Percentiles rank a stretch among this genome's conserved stretches.
Conservation (phyloP, 2,888 invertebrate genomes). For the Conchocele bisecta region DNA sequence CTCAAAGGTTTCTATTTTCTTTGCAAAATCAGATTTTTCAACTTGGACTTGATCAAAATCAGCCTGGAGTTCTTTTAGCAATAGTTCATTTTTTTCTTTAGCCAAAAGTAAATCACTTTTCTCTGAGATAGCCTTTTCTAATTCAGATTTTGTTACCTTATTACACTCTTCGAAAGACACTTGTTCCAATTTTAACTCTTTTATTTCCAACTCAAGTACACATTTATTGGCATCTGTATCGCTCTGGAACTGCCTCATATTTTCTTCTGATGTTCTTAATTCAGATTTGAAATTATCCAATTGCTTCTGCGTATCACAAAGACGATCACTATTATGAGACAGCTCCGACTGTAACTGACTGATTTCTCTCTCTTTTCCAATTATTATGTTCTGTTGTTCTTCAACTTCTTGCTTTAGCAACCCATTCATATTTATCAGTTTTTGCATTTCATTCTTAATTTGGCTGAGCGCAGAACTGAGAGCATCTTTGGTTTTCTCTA, state of each 20-base stretch:
- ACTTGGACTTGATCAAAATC: slow-evolving; percentile 7
- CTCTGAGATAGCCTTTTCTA: too few relatives aligned
- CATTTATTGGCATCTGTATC: slow-evolving; percentile 26
- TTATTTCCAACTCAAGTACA: slow-evolving; percentile 24
- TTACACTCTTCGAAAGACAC: too few relatives aligned
- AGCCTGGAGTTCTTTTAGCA: slow-evolving; percentile 1
- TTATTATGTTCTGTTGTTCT: slow-evolving; percentile 36
- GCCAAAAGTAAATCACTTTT: too few relatives aligned
- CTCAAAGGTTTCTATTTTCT: too few relatives aligned
- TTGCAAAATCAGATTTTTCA: slow-evolving; percentile 13
- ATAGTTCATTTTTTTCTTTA: too few relatives aligned
- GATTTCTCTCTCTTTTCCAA: slow-evolving; percentile 44
- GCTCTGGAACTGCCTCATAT: slow-evolving; percentile 19
- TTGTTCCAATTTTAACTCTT: too few relatives aligned
- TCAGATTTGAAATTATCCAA: slow-evolving; percentile 20
- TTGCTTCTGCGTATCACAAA: slow-evolving; percentile 24
- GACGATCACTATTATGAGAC: slow-evolving; percentile 23
- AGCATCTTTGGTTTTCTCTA: slow-evolving; percentile 45
- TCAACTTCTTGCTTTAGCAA: slow-evolving; percentile 55
- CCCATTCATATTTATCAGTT: slow-evolving; percentile 44
- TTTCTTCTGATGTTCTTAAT: slow-evolving; percentile 14
- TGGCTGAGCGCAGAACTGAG: slow-evolving; percentile 26
- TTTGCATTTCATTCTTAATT: slow-evolving; percentile 52
- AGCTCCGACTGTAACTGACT: slow-evolving; percentile 34
- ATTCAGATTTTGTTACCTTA: too few relatives aligned